Evolutionary conservation across 37 sponge, comb jelly and placozoan genomes (phyloP), one percentile per base, ranked within the genome.

Genomic region (Agelas oroides): DNA sequence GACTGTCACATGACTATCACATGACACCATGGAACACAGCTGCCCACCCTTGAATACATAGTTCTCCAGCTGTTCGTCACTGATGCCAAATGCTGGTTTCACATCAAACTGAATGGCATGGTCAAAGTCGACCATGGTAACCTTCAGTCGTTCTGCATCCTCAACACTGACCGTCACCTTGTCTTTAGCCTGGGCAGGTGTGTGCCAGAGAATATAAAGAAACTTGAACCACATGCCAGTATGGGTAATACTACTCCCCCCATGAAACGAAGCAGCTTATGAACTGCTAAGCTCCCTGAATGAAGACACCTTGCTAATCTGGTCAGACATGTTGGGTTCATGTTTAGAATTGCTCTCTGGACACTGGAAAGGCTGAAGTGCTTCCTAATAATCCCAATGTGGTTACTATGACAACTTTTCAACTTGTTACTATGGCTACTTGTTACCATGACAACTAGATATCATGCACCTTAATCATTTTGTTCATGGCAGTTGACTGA

Each of bases 21-120:
- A 46, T 46, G 8, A 46, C 46, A 46, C 46, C 3, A 46, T 46
- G 8, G 46, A 8, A 46, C 46, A 12, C 46, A 3, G 8, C 6
- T 12, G n/a, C 32, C 24, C 8, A 93, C 96, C 96, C 77, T 96
- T 96, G 41, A 37, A 80, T 37, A 90, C 83, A 58, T 88, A 93
- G 55, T 57, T 40, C 53, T 90, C 94, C 30, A 96, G 78, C 58
- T 96, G 86, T 33, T 96, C 86, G 6, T 92, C 92, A 56, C 91
- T 90, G 39, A 93, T 78, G 36, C 96, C 96, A 93, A 93, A 96
- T 12, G 96, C 92, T 27, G 99, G 97, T 80, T 96, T 95, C 27
- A 99, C 52, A 66, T 99, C 99, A 74, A 89, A 71, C 28, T 83
- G 75, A 24, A 99, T 73, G 34, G 97, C 97, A 82, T 88, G 88